Percentiles rank a stretch among this genome's conserved stretches.
Evolutionary conservation across 2,797 vertebrate genomes (phyloP).

Genomic region (Steatocranus sp.): DNA sequence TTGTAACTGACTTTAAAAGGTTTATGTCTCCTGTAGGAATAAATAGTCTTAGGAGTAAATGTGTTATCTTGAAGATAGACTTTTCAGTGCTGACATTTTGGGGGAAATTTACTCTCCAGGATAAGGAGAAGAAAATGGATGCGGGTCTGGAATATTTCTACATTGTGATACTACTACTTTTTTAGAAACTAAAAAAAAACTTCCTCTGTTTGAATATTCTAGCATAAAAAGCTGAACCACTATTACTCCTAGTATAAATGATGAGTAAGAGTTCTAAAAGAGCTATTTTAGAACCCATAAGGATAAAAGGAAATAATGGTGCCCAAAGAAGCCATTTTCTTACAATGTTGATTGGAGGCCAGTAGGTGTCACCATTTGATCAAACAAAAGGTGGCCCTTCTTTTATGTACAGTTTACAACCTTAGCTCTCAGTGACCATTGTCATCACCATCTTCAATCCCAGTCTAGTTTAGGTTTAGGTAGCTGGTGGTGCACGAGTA

Average conservation of each 20-base stretch:
- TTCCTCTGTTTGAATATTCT: neutral
- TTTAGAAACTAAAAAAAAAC: neutral
- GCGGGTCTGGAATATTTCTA: neutral
- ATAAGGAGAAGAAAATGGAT: neutral
- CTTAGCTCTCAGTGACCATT: neutral
- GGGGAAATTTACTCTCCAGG: neutral
- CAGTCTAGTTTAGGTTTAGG: neutral
- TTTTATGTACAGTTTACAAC: neutral
- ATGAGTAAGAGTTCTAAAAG: neutral
- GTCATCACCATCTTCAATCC: neutral
- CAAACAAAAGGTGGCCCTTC: neutral
- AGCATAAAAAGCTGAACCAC: neutral
- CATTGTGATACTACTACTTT: neutral
- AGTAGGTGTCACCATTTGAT: constrained; percentile 20
- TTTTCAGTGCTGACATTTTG: neutral
- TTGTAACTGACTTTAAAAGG: neutral
- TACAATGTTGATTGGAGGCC: neutral
- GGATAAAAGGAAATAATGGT: neutral
- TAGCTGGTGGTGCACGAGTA: neutral
- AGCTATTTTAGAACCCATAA: neutral
- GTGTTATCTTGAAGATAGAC: neutral
- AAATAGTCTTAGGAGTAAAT: neutral
- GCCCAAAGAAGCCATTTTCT: neutral
- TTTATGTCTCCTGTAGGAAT: neutral
- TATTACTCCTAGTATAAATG: neutral